Evolutionary conservation across 2,888 invertebrate species (phyloP).

Genomic region (Caenorhabditis japonica): DNA sequence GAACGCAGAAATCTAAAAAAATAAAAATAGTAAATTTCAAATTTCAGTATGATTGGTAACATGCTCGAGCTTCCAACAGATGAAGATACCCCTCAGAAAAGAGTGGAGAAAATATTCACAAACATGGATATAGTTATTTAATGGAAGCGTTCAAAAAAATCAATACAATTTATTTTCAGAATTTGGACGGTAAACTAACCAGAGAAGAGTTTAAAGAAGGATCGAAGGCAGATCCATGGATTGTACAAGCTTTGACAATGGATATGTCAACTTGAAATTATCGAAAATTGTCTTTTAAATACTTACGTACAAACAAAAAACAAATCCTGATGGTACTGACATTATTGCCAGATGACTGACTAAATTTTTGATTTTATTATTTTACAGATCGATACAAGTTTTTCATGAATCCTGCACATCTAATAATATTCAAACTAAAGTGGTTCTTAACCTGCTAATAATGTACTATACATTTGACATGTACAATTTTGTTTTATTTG

Average conservation of each 20-base stretch:
- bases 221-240: constrained; percentile 80
- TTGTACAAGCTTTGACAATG: constrained; percentile 79
- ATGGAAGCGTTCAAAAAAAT: not conserved
- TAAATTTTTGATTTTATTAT: too few relatives aligned
- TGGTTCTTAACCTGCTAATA: too few relatives aligned
- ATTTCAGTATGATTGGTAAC: constrained; percentile 79
- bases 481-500: too few relatives aligned
- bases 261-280: constrained; percentile 65
- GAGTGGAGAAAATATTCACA: constrained; percentile 79
- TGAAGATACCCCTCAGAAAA: constrained; percentile 79
- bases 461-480: too few relatives aligned
- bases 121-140: constrained; percentile 79
- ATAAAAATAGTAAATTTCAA: not conserved
- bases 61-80: constrained; percentile 79
- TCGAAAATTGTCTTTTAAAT: too few relatives aligned
- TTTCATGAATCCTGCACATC: too few relatives aligned
- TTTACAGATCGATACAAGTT: too few relatives aligned
- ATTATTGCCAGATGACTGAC: too few relatives aligned
- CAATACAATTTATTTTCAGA: constrained; percentile 74
- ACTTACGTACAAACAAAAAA: too few relatives aligned
- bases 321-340: too few relatives aligned
- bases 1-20: not conserved
- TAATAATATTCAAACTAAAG: too few relatives aligned
- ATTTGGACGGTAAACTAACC: constrained; percentile 79
- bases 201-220: constrained; percentile 80